Conservation (phyloP, 2,113 vertebrate genomes). For the Pluvianellus socialis region DNA sequence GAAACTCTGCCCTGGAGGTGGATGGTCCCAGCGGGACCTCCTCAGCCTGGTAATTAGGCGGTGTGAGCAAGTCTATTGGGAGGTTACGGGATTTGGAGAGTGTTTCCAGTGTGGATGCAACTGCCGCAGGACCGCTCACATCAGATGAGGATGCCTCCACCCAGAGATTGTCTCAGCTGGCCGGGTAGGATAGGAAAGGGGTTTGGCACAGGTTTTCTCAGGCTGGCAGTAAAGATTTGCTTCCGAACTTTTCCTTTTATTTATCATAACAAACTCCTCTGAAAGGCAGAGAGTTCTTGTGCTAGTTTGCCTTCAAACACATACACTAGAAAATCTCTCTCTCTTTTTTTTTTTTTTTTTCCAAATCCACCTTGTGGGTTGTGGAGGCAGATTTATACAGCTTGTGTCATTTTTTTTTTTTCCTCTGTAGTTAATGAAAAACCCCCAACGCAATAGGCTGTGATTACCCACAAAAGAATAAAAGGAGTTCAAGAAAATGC, state of each 20-base stretch:
- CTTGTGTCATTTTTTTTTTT: background rate
- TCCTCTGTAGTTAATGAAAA: background rate
- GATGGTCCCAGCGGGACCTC: background rate
- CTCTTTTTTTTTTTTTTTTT: background rate
- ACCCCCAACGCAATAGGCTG: background rate
- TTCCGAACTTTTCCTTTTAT: background rate
- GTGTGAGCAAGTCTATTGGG: background rate
- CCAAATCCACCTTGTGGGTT: background rate
- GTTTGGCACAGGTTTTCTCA: background rate
- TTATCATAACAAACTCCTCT: background rate
- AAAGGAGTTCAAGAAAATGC: background rate
- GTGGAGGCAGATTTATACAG: background rate
- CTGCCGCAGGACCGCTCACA: background rate
- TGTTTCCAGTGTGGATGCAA: background rate
- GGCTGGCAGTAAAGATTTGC: background rate
- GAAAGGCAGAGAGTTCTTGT: background rate
- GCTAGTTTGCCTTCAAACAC: background rate
- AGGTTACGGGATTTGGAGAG: background rate
- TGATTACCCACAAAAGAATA: background rate
- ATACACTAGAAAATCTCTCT: background rate
- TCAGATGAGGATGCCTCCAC: background rate
- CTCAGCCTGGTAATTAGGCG: background rate
- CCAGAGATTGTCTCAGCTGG: background rate
- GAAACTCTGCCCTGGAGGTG: background rate
- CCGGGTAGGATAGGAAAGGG: background rate